Evolutionary conservation across 2,797 vertebrate genomes (phyloP).

Genomic region (Lithobates pipiens): DNA sequence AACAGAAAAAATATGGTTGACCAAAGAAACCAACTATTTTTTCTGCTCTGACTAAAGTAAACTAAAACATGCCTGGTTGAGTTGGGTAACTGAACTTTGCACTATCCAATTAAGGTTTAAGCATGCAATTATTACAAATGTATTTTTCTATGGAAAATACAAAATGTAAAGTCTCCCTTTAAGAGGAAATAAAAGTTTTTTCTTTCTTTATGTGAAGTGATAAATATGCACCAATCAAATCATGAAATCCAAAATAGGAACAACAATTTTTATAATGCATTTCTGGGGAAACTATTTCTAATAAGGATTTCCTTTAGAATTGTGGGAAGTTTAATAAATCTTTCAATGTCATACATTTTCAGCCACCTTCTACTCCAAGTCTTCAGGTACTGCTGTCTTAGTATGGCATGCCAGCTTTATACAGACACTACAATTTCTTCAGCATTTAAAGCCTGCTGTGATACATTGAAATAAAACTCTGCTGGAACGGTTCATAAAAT

Average conservation of each 20-base stretch:
- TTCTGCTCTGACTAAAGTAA: too few relatives aligned
- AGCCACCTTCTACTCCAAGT: background rate
- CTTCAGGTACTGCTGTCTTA: background rate
- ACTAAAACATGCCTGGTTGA: background rate
- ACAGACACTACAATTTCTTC: background rate
- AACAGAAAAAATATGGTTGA: background rate
- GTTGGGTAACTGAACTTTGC: background rate
- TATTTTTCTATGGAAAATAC: conserved; percentile 21
- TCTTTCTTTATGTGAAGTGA: background rate
- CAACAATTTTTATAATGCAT: background rate
- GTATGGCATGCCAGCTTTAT: background rate
- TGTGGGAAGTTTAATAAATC: background rate
- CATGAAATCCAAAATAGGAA: background rate
- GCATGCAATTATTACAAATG: conserved; percentile 27
- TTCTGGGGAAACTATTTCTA: background rate
- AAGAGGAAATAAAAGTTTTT: conserved; percentile 4
- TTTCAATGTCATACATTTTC: background rate
- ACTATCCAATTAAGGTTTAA: background rate
- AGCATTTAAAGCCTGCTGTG: conserved; percentile 14
- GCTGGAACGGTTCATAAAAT: background rate
- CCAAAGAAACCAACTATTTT: background rate
- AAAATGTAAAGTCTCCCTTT: conserved; percentile 12
- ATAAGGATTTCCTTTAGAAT: background rate
- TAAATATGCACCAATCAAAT: background rate
- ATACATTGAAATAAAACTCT: background rate